Evolutionary conservation across 2,888 invertebrate species (phyloP), one percentile per base, ranked within the genome.

Genomic region (Drosophila borealis): DNA sequence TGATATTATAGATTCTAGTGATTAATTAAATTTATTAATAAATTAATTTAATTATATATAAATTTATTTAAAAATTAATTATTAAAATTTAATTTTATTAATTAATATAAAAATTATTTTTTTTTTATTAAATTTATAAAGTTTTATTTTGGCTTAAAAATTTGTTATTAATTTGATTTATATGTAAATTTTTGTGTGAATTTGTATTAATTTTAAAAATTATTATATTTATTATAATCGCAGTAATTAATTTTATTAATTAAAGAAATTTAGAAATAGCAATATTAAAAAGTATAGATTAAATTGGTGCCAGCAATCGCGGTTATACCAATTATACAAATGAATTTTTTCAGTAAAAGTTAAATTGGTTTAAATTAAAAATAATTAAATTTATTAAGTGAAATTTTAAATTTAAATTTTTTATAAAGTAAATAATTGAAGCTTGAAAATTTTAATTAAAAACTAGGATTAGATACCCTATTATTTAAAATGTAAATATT

Each of bases 301-400:
- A 95, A 92, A 90, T 95, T 90, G 95, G 95, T 41, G 91, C 92
- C 85, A 95, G 95, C 95, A 94, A 93, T 94, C 93, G 95, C 94
- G 95, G 95, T 95, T 95, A 95, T 85, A 95, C 94, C 93, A 93
- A 93, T 93, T 87, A 93, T 93, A 91, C 79, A 93, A 93, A 92
- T 93, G 91, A 94, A 93, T 93, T 93, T 92, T 93, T 89, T 94
- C 92, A 91, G 91, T 92, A 69, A 80, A 82, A 81, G 76, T 76
- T 78, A 78, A 73, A 71, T 74, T 73, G 66, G 60, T 74, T 59
- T 17, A 13, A 17, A 14, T 49, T 93, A 93, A 89, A 93, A 93
- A 91, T 76, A 93, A 93, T 91, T 93, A 91, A 94, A 65, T 72
- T 76, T 61, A 5, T 21, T n/a, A n/a, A n/a, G n/a, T n/a, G n/a